A percentile compares a stretch with the other conserved stretches of the same genome.
Conservation (phyloP, 64 coral and sea anemone species). For the Anthopleura sola region DNA sequence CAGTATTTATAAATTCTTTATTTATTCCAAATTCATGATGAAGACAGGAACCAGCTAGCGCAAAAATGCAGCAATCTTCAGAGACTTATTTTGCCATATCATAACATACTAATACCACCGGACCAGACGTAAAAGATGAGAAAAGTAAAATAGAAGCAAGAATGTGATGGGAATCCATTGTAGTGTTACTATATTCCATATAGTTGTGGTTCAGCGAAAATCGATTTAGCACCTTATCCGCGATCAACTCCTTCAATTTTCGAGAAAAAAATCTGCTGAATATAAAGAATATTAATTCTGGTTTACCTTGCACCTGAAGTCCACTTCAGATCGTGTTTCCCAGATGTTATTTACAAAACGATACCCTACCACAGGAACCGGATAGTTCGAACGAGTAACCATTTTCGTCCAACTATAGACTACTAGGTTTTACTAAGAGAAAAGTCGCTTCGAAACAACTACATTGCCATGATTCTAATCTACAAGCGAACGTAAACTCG, state of each 20-base stretch:
- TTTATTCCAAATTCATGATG: too few species aligned
- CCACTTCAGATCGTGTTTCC: background rate
- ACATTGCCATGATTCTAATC: background rate
- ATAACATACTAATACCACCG: too few species aligned
- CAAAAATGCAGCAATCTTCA: too few species aligned
- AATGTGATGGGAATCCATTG: too few species aligned
- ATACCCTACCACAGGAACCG: background rate
- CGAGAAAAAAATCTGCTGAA: background rate
- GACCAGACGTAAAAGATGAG: too few species aligned
- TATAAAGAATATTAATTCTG: background rate
- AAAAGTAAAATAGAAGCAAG: too few species aligned
- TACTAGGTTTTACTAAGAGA: background rate
- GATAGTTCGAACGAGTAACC: background rate
- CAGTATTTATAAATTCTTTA: too few species aligned
- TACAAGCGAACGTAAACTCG: background rate
- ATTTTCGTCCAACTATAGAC: background rate
- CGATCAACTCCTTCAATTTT: background rate
- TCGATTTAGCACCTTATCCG: too few species aligned
- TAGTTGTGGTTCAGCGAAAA: too few species aligned
- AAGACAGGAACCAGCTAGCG: too few species aligned
- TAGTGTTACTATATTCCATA: too few species aligned
- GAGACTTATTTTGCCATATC: too few species aligned
- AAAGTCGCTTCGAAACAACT: background rate
- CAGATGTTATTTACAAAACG: conserved; percentile 14
- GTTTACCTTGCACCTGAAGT: background rate